These are phyloP conservation scores for Epizoanthus stellaris DNA, from an alignment of 92 coral and sea anemone species.

Conservation along the genomic window DNA sequence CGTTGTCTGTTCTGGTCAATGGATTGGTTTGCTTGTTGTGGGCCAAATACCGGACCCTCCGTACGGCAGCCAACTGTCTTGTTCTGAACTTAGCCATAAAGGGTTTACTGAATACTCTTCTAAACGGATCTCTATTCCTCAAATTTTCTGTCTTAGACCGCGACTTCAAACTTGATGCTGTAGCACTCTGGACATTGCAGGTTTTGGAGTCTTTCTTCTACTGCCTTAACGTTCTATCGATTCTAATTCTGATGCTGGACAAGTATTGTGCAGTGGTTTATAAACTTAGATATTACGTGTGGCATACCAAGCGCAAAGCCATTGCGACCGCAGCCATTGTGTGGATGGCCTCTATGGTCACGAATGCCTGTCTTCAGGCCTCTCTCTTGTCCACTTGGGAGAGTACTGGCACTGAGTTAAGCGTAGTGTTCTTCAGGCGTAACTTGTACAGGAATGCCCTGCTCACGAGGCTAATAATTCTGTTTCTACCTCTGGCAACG, in stretches of 20 bases:
- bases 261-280: constrained; percentile 33
- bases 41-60: neutral
- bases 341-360: constrained; percentile 2
- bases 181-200: neutral
- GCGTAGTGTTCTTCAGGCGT: neutral
- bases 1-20: constrained; percentile 10
- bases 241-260: constrained; percentile 10
- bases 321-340: neutral
- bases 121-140: neutral
- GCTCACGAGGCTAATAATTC: neutral
- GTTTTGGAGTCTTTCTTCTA: constrained; percentile 27
- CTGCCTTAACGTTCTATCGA: constrained; percentile 27
- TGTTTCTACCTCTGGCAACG: constrained; percentile 18
- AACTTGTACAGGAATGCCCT: constrained; percentile 10
- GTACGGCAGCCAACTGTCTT: constrained; percentile 33
- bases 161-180: neutral
- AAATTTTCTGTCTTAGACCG: constrained; percentile 1
- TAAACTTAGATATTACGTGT: constrained; percentile 19
- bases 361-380: constrained; percentile 7
- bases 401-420: neutral
- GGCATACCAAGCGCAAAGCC: constrained; percentile 24
- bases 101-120: constrained; percentile 7
- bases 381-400: constrained; percentile 5
- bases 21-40: constrained; percentile 13
- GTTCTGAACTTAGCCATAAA: constrained; percentile 32